Conservation (phyloP, 2,113 vertebrate genomes). For the Microcebus griseorufus region DNA sequence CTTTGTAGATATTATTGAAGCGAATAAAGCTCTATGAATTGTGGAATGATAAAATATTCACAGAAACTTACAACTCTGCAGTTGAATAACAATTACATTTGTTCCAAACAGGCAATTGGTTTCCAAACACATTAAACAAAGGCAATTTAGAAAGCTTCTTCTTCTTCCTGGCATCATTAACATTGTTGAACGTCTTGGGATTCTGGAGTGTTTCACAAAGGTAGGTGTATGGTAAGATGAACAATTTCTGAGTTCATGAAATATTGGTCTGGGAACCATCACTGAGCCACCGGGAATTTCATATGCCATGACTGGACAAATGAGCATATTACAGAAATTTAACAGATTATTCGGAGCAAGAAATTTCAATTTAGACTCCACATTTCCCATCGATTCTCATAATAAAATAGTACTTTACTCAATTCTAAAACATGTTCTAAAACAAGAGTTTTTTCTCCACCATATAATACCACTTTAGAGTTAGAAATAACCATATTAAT, state of each 20-base stretch:
- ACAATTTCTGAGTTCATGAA: slow-evolving; percentile 47
- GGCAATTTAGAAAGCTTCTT: slow-evolving; percentile 95
- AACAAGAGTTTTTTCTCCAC: not conserved
- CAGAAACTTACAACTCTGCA: slow-evolving; percentile 61
- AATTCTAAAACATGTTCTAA: slow-evolving; percentile 13
- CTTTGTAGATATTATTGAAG: slow-evolving; percentile 48
- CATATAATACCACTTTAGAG: not conserved
- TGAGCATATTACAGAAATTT: slow-evolving; percentile 50
- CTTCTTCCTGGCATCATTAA: slow-evolving; percentile 91
- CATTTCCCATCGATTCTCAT: not conserved
- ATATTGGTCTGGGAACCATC: slow-evolving; percentile 42
- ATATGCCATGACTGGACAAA: not conserved
- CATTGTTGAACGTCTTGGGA: slow-evolving; percentile 89
- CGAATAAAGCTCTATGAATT: slow-evolving; percentile 51
- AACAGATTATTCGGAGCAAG: slow-evolving; percentile 42
- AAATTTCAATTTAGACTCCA: slow-evolving; percentile 47
- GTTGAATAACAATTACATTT: slow-evolving; percentile 78
- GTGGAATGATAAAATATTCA: slow-evolving; percentile 72
- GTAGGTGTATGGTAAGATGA: slow-evolving; percentile 80
- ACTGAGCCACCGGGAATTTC: not conserved
- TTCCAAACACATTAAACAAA: slow-evolving; percentile 90
- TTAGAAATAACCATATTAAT: slow-evolving; percentile 45
- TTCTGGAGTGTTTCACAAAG: slow-evolving; percentile 92
- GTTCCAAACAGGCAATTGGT: slow-evolving; percentile 90
- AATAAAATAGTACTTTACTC: slow-evolving; percentile 39